Conservation (phyloP, 2,113 vertebrate species). For the Tretioscincus oriximinensis region DNA sequence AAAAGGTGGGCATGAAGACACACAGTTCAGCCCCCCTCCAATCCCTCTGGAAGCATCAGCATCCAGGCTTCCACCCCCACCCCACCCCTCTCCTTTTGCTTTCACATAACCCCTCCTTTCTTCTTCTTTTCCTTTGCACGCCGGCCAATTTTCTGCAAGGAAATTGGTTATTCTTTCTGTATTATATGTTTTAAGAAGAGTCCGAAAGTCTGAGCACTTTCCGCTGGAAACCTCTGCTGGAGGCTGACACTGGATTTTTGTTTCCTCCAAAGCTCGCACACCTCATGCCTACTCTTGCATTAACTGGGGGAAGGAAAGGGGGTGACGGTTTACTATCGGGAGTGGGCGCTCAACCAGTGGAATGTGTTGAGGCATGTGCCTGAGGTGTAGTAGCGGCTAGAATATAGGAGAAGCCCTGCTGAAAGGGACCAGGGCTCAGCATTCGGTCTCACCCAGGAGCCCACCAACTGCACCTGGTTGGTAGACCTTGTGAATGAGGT, state of each 20-base stretch:
- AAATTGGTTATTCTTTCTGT: constrained; percentile 46
- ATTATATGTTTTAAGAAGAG: constrained; percentile 28
- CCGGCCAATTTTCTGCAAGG: constrained; percentile 50
- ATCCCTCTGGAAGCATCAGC: background rate
- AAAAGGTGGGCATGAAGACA: constrained; percentile 36
- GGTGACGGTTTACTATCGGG: no score
- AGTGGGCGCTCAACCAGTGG: no score
- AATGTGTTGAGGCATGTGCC: constrained; percentile 6
- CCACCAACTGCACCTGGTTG: no score
- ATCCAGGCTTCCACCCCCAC: background rate
- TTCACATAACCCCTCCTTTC: background rate
- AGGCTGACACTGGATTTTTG: constrained; percentile 32
- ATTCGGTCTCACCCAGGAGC: no score
- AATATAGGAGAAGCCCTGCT: background rate
- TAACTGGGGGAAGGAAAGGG: background rate
- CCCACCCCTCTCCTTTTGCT: constrained; percentile 13
- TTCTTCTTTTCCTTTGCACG: rapidly evolving
- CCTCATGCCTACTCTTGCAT: constrained; percentile 36
- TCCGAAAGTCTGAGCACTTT: constrained; percentile 24
- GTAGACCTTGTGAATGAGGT: no score
- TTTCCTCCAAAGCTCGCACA: background rate
- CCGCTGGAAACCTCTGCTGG: constrained; percentile 44
- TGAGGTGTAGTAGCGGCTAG: background rate
- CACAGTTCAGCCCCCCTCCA: constrained; percentile 22
- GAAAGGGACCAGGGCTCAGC: no score